These are phyloP conservation scores for Canis aureus DNA, from an alignment of 2,113 vertebrate genomes.

Conservation along the genomic window DNA sequence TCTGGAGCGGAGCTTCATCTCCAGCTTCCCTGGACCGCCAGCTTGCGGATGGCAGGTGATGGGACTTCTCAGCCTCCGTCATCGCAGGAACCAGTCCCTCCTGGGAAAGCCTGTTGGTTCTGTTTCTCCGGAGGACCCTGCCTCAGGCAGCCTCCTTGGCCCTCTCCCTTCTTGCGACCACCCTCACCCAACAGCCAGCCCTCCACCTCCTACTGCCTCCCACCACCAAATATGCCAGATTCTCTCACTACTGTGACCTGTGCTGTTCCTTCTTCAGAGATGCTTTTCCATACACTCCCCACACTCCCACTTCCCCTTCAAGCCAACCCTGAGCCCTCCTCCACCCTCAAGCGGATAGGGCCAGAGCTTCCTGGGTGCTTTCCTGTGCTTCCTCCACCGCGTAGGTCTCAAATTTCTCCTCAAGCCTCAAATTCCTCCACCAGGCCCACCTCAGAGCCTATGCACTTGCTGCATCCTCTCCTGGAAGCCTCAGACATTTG, in stretches of 20 bases:
- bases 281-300: rapidly evolving
- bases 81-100: rapidly evolving
- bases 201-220: rapidly evolving
- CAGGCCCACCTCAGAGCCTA: neutral
- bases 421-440: too few relatives aligned
- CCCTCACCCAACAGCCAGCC: neutral
- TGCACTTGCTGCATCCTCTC: neutral
- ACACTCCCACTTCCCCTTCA: neutral
- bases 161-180: neutral
- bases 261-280: neutral
- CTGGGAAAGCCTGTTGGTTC: neutral
- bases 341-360: neutral
- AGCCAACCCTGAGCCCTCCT: too few relatives aligned
- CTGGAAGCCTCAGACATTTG: neutral
- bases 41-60: neutral
- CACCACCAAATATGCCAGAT: rapidly evolving
- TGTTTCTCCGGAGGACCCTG: neutral
- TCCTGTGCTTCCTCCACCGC: neutral
- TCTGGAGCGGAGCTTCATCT: neutral
- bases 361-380: too few relatives aligned
- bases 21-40: too few relatives aligned
- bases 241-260: neutral
- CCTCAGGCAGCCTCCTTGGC: too few relatives aligned
- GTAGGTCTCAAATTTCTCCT: neutral
- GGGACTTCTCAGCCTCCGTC: neutral